These are phyloP conservation scores for Lysandra coridon DNA, from an alignment of 2,888 invertebrate genomes.

Conservation along the genomic window DNA sequence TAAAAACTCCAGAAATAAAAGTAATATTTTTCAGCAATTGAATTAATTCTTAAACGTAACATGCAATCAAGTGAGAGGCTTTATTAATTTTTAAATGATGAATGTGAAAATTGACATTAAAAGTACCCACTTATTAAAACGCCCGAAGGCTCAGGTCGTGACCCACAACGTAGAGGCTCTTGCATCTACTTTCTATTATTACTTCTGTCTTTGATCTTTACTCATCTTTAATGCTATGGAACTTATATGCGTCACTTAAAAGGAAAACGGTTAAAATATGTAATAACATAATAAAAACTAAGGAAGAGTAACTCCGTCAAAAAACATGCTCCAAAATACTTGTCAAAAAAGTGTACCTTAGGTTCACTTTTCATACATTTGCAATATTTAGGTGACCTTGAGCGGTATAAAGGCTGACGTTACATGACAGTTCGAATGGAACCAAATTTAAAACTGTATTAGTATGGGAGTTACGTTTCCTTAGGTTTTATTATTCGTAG, in stretches of 20 bases:
- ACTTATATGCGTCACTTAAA: conserved; percentile 8
- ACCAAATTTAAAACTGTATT: no score
- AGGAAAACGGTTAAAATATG: background rate
- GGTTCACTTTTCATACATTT: no score
- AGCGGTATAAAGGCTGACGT: no score
- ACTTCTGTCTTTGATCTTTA: conserved; percentile 1
- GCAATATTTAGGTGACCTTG: no score
- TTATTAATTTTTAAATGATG: conserved; percentile 11
- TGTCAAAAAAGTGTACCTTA: no score
- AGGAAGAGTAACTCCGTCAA: no score
- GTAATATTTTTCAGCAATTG: background rate
- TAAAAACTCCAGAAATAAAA: background rate
- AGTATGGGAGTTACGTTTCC: no score
- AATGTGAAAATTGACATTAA: conserved; percentile 14
- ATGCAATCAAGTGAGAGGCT: conserved; percentile 4
- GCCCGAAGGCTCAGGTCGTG: conserved; percentile 24
- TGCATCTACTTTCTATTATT: conserved; percentile 27
- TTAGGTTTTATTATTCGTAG: no score
- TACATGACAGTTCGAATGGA: no score
- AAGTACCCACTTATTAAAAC: conserved; percentile 20
- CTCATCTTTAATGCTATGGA: background rate
- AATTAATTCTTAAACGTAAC: background rate
- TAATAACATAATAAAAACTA: background rate
- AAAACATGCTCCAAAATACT: no score
- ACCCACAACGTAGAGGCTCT: background rate